Percentiles rank a stretch among this genome's conserved stretches.
Conservation (phyloP, 2,888 invertebrate species). For the Stratiomys singularior region DNA sequence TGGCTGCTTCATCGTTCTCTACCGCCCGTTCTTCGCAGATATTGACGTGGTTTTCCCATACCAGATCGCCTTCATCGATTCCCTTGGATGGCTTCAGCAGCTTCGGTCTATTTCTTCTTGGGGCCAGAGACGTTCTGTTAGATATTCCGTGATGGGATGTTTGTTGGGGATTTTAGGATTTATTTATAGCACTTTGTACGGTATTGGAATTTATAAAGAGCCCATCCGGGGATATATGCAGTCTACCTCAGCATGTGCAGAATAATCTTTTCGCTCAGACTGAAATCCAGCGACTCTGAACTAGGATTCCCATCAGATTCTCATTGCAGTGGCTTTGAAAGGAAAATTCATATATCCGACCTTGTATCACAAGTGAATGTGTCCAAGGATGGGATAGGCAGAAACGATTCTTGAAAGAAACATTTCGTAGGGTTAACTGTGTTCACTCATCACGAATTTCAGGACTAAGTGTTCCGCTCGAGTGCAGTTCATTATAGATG, state of each 20-base stretch:
- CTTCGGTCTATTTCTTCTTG: background rate
- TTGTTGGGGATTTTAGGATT: conserved; percentile 50
- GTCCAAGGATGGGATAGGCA: too few relatives aligned
- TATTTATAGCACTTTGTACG: conserved; percentile 48
- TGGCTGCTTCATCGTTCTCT: background rate
- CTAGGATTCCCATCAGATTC: conserved; percentile 14
- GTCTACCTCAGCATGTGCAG: conserved; percentile 43
- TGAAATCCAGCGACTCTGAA: conserved; percentile 24
- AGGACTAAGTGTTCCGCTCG: too few relatives aligned
- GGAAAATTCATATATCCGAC: background rate
- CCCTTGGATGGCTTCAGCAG: background rate
- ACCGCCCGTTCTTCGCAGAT: background rate
- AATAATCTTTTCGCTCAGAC: conserved; percentile 45
- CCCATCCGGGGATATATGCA: conserved; percentile 39
- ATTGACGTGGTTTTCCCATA: background rate
- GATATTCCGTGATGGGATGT: conserved; percentile 42
- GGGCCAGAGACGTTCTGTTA: background rate
- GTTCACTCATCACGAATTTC: too few relatives aligned
- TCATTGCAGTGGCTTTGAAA: conserved; percentile 19
- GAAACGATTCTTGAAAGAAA: too few relatives aligned
- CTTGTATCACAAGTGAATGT: too few relatives aligned
- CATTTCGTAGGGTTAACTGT: too few relatives aligned
- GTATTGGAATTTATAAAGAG: conserved; percentile 47
- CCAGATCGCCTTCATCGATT: background rate
- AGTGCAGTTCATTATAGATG: too few relatives aligned